These are phyloP conservation scores for Manacus vitellinus DNA, from an alignment of 2,113 vertebrate species.

Conservation along the genomic window DNA sequence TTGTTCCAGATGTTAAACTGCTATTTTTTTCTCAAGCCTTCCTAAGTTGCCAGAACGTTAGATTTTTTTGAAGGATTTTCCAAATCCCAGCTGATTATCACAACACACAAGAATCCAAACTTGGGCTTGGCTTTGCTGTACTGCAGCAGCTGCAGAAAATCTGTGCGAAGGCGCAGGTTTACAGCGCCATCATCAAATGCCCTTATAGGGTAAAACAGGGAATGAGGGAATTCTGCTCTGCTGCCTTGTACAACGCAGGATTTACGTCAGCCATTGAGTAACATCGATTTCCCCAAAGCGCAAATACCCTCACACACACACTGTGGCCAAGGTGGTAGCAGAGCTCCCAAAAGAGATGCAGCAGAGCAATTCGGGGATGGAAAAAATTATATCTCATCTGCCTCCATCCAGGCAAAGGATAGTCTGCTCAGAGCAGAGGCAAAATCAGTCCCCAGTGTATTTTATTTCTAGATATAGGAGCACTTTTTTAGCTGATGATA, in stretches of 20 bases:
- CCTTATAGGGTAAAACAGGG: constrained; percentile 75
- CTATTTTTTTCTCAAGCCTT: constrained; percentile 78
- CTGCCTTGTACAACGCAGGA: background rate
- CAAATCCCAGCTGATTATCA: constrained; percentile 78
- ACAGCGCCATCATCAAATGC: background rate
- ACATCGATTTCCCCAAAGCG: background rate
- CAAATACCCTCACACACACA: background rate
- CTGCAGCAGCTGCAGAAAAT: constrained; percentile 77
- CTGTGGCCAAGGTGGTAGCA: background rate
- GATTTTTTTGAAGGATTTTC: constrained; percentile 75
- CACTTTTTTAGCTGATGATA: background rate
- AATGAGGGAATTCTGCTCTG: constrained; percentile 35
- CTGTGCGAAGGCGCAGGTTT: constrained; percentile 61
- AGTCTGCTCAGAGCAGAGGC: background rate
- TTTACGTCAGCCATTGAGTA: constrained; percentile 26
- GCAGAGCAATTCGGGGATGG: background rate
- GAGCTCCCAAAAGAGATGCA: background rate
- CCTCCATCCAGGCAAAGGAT: background rate
- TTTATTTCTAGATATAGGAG: background rate
- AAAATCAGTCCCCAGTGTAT: background rate
- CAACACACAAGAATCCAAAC: constrained; percentile 76
- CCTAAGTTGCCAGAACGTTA: constrained; percentile 69
- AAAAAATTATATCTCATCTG: constrained; percentile 14
- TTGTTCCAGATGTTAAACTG: constrained; percentile 80
- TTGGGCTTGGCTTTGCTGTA: constrained; percentile 51